Base-by-base conservation (phyloP, 2,113 vertebrate species). In the Colaptes auratus region DNA sequence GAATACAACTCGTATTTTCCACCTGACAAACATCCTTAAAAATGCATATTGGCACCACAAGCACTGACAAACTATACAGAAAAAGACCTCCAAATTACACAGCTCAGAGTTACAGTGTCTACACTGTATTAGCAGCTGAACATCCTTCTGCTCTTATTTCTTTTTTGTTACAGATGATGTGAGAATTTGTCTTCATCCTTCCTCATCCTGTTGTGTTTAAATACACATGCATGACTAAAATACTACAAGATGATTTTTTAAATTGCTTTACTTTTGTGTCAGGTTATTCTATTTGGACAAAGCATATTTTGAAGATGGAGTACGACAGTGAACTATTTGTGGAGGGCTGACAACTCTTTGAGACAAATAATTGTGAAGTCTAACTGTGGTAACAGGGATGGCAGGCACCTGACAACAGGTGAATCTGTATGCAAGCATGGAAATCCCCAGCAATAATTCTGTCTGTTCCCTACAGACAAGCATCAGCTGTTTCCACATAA, bases 1-100 rank as follows among this genome's bases (percentile, higher is more conserved):
- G 21, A 53, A 21, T 5, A 6, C 18, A 81, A 31, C 8, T 64
- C 1, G 0, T 24, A 33, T 21, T 63, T 71, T 59, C 48, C 35
- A 59, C 64, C 56, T 21, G 33, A 78, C 9, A 52, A 63, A 82
- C 4, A 28, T 3, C 23, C 60, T 20, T 50, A 33, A 14, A 17
- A 8, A 63, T 1, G 11, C 27, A 31, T 1, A 2, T 3, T 36
- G 8, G 52, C 1, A 1, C 25, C 46, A 58, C 50, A 36, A 9
- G 46, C 82, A 58, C 33, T 5, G 19, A 65, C 9, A 69, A 80
- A 23, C 6, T 21, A 33, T 20, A 10, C 7, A 13, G 10, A 42
- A n/a, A 50, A 52, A 59, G 7, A 55, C 15, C 60, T 60, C 31
- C 12, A 31, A 24, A 36, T 12, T 13, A 44, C 50, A 6, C 0